Evolutionary conservation across 1,140 invertebrate species (phyloP), one percentile per base, ranked within the genome.

Genomic region (Leptinotarsa lineolata): DNA sequence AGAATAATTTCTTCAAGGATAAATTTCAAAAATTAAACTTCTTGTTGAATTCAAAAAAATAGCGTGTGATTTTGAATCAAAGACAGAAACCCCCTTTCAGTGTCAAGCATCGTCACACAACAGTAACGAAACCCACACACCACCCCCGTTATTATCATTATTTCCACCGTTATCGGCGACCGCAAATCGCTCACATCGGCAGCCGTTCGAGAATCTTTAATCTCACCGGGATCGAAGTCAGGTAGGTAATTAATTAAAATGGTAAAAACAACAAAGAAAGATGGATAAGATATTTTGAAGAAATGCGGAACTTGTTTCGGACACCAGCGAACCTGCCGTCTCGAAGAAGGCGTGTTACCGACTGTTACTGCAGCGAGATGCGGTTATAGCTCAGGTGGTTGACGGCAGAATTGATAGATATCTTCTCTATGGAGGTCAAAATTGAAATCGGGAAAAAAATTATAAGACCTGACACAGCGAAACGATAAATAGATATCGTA

Each of bases 241-340:
- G 22, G 54, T 71, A 71, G 60, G 60, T 45, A 58, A 16, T 71
- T 61, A 71, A 71, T 71, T 71, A 71, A 71, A 71, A 71, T 22
- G 22, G 69, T 30, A 64, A 71, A 58, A 71, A 71, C 20, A 63
- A 63, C 60, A 64, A 63, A 69, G 58, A 63, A 20, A 71, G 69
- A 71, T 71, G 59, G 69, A 71, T 71, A 71, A 71, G 69, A 71
- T 39, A 69, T 69, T 69, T 72, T 54, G 71, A 66, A 73, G 64
- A 68, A 76, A 76, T 72, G 74, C 74, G 74, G 74, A 76, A 76
- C 74, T 76, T 24, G 74, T 76, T 76, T 76, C n/a, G 69, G 69
- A 24, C 68, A 54, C 68, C 68, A 59, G 21, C 58, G 45, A 69
- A 69, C 68, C 68, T 59, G 68, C 46, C 46, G 46, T 18, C 18